A percentile compares a stretch with the other conserved stretches of the same genome.
These are phyloP conservation scores for Heliconius ethilla DNA, from an alignment of 2,888 invertebrate species.

Conservation along the genomic window DNA sequence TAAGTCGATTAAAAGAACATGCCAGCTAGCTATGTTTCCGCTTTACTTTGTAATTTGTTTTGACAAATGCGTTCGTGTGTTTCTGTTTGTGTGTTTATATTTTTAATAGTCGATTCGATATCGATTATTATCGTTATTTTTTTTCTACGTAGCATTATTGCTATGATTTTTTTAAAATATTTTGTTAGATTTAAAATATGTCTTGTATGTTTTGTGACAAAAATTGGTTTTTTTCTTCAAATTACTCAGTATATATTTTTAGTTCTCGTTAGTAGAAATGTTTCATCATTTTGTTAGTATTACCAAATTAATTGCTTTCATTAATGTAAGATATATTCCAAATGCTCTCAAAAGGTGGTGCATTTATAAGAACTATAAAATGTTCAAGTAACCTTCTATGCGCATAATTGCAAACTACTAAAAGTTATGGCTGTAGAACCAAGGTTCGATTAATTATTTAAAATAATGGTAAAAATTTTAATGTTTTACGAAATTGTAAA, in stretches of 20 bases:
- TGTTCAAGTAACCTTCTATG: constrained; percentile 8
- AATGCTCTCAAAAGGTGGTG: not conserved
- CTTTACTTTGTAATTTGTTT: constrained; percentile 59
- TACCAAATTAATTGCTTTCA: not conserved
- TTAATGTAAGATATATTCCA: not conserved
- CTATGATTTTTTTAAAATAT: too few relatives aligned
- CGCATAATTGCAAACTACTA: not conserved
- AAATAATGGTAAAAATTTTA: constrained; percentile 7
- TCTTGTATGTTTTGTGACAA: not conserved
- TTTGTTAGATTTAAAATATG: not conserved
- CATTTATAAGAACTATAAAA: not conserved
- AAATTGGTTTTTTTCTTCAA: not conserved
- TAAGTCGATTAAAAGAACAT: constrained; percentile 63
- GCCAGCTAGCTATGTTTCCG: constrained; percentile 52
- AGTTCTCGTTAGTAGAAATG: not conserved
- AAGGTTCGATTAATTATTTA: constrained; percentile 29
- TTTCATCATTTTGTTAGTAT: not conserved
- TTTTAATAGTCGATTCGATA: constrained; percentile 20
- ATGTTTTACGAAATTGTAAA: constrained; percentile 24
- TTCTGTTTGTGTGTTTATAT: constrained; percentile 41
- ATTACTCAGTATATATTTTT: not conserved
- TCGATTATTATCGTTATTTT: constrained; percentile 1
- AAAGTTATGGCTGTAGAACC: constrained; percentile 15
- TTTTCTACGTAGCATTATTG: too few relatives aligned
- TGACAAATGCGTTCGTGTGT: constrained; percentile 50